phyloP scores from a whole-genome alignment of 2,797 vertebrate genomes.

The Molossus alvarezi region DNA sequence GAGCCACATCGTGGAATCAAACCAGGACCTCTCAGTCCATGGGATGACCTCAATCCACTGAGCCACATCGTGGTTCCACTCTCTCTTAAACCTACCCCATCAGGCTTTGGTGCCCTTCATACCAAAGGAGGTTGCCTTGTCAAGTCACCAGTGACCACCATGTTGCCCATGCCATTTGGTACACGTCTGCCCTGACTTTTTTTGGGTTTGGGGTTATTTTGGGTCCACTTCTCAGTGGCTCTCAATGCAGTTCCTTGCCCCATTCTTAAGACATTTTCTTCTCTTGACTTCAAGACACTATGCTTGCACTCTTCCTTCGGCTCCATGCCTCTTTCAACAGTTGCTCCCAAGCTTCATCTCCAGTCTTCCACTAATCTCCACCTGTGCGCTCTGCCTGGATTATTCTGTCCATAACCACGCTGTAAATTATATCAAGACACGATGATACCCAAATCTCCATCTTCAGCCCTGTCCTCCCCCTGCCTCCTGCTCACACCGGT shows the following conservation, averaged over 20 bases:
- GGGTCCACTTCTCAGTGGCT: background rate
- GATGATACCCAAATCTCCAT: background rate
- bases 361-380: background rate
- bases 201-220: background rate
- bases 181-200: background rate
- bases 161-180: background rate
- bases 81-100: background rate
- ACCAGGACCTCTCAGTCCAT: too few relatives aligned
- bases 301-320: background rate
- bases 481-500: background rate
- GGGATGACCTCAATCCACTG: too few relatives aligned
- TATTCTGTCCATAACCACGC: background rate
- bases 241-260: background rate
- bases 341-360: background rate
- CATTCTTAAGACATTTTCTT: background rate
- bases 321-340: background rate
- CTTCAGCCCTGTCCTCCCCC: background rate
- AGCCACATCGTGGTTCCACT: too few relatives aligned
- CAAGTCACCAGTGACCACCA: background rate
- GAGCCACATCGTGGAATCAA: too few relatives aligned
- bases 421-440: background rate
- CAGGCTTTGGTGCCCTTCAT: background rate
- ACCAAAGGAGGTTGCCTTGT: background rate
- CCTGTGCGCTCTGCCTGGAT: background rate
- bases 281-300: background rate